phyloP scores from a whole-genome alignment of 2,888 invertebrate genomes.

The Plagodis dolabraria region DNA sequence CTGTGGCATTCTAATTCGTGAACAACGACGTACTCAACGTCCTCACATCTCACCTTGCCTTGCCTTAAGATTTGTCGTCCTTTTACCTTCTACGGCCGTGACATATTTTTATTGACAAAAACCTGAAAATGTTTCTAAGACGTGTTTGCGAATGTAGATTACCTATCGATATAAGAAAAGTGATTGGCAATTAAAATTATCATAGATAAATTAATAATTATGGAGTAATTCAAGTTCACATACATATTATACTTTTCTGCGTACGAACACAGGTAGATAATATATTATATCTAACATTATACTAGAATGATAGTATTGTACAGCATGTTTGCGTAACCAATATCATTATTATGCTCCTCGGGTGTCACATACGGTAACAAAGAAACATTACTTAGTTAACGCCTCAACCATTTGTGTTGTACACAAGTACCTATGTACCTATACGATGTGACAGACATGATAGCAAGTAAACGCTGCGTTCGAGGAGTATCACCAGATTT shows the following conservation, averaged over 20 bases:
- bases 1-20: slow-evolving; percentile 26
- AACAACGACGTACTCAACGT: slow-evolving; percentile 40
- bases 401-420: slow-evolving; percentile 21
- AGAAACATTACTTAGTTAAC: slow-evolving; percentile 44
- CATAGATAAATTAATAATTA: not conserved
- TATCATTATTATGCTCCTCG: slow-evolving; percentile 57
- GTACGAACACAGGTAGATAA: not conserved
- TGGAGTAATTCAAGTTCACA: no score
- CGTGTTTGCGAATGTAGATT: not conserved
- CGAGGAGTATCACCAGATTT: slow-evolving; percentile 32
- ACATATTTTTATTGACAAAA: slow-evolving; percentile 32
- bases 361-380: slow-evolving; percentile 53
- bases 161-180: not conserved
- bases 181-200: not conserved
- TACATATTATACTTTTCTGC: no score
- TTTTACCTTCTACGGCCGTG: slow-evolving; percentile 55
- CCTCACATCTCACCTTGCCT: slow-evolving; percentile 52
- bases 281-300: slow-evolving; percentile 4
- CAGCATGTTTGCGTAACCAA: slow-evolving; percentile 52
- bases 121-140: not conserved
- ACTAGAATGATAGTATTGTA: slow-evolving; percentile 46
- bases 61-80: slow-evolving; percentile 47
- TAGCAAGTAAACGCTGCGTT: slow-evolving; percentile 33
- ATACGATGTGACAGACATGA: slow-evolving; percentile 8
- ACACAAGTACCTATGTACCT: slow-evolving; percentile 12